A percentile compares a stretch with the other conserved stretches of the same genome.
Evolutionary conservation across 2,113 vertebrate genomes (phyloP).

Genomic region (Spheniscus mendiculus): DNA sequence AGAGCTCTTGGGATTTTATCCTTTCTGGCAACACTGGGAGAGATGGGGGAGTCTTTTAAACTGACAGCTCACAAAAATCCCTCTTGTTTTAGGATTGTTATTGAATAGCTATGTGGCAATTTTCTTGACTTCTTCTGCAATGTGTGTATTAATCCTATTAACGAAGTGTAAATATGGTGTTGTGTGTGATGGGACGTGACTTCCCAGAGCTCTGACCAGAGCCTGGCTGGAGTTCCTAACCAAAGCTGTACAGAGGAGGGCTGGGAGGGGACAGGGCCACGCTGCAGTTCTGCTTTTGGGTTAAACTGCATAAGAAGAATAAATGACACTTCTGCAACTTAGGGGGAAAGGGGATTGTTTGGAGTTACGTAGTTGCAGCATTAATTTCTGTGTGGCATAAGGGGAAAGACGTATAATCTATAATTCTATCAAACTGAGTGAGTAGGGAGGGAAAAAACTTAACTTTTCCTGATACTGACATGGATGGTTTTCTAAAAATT

Average conservation of each 20-base stretch:
- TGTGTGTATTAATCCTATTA: neutral
- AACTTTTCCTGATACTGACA: neutral
- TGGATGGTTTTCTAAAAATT: neutral
- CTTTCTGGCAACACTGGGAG: neutral
- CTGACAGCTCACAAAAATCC: neutral
- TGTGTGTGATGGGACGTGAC: accelerated
- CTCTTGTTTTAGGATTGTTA: neutral
- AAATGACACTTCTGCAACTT: neutral
- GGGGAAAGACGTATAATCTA: neutral
- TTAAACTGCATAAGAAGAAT: too few species aligned
- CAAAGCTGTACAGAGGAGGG: accelerated
- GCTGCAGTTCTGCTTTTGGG: neutral
- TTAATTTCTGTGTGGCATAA: neutral
- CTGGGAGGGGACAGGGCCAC: neutral
- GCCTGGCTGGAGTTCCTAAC: neutral
- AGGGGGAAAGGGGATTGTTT: neutral
- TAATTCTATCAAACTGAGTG: neutral
- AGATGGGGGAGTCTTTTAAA: neutral
- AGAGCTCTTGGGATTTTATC: neutral
- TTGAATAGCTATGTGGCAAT: neutral
- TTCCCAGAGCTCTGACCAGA: neutral
- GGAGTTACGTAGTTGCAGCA: neutral
- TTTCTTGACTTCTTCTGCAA: neutral
- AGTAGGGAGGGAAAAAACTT: neutral
- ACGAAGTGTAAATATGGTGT: neutral